Base-by-base conservation (phyloP, 2,113 vertebrate genomes). In the Strigops habroptila region DNA sequence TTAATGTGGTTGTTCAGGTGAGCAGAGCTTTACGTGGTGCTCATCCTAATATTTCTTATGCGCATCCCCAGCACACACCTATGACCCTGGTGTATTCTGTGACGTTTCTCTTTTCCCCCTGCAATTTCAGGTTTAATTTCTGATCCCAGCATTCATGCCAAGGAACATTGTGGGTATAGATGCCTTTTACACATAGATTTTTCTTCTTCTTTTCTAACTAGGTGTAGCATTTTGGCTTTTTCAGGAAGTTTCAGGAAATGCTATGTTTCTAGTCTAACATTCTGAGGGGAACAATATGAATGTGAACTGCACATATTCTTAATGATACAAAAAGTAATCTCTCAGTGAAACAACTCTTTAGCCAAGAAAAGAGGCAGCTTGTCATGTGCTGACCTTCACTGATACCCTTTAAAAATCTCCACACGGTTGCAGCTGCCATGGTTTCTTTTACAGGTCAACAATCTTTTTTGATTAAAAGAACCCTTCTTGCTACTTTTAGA, bases 381-480 rank as follows among this genome's bases (percentile, higher is more conserved):
- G 55, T 82, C 93, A 62, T 4, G 18, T 68, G 35, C 55, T 86
- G 86, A 90, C 90, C 78, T 96, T 93, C 78, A 68, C 17, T 33
- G 31, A 73, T 41, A 94, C 2, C 17, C 44, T 92, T 95, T 90
- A 59, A 64, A 95, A 82, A 90, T 78, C 91, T 90, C 90, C 60
- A 91, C 64, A 91, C 9, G 48, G 81, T 67, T 78, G 60, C 78
- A 85, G 70, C 90, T 92, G 75, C 77, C 30, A 9, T 46, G 23
- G 64, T 92, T 94, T 79, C 85, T 76, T 93, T 88, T 76, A 52
- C 18, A 5, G 63, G 46, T 88, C 95, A 95, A 84, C 73, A 90
- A 49, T 46, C 53, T 87, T 82, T 83, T 95, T 35, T 92, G 91
- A 95, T 97, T 77, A 75, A 82, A 95, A 93, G 79, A 93, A 68